Conservation (phyloP, 2,888 invertebrate species). For the Plagiodera versicolora region DNA sequence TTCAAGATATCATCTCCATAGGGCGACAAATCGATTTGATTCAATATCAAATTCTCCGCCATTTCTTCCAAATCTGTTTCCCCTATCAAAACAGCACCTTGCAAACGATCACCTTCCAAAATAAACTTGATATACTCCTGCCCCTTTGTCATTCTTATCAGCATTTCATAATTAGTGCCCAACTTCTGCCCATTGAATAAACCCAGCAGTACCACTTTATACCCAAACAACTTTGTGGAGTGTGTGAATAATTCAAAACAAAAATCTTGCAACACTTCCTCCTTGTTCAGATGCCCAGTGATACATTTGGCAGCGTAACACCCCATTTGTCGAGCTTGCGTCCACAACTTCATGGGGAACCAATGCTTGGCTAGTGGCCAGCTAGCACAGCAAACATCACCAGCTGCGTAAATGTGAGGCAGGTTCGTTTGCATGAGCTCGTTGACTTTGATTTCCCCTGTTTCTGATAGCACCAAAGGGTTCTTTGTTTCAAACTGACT, state of each 20-base stretch:
- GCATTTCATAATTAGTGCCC: conserved; percentile 76
- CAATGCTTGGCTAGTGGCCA: conserved; percentile 81
- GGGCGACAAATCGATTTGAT: conserved; percentile 84
- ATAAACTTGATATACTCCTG: conserved; percentile 87
- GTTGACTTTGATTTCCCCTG: conserved; percentile 86
- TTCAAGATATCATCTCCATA: conserved; percentile 92
- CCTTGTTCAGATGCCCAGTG: conserved; percentile 63
- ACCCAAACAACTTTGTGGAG: conserved; percentile 92
- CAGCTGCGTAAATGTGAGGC: conserved; percentile 86
- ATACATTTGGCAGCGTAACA: conserved; percentile 91
- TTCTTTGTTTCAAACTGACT: conserved; percentile 61
- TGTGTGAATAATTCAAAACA: conserved; percentile 98
- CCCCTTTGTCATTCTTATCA: conserved; percentile 80
- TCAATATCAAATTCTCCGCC: conserved; percentile 95
- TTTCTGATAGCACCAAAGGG: conserved; percentile 60
- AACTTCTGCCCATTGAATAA: conserved; percentile 91
- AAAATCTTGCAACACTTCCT: conserved; percentile 82
- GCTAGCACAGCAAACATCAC: conserved; percentile 86
- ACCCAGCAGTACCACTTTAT: conserved; percentile 89
- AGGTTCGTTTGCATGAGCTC: conserved; percentile 82
- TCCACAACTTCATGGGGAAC: conserved; percentile 97
- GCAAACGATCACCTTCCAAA: conserved; percentile 77
- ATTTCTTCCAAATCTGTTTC: conserved; percentile 98
- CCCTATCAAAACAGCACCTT: conserved; percentile 94
- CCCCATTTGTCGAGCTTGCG: conserved; percentile 98